Percentiles rank a stretch among this genome's conserved stretches.
Conservation (phyloP, 1,140 invertebrate species). For the Portunus trituberculatus region DNA sequence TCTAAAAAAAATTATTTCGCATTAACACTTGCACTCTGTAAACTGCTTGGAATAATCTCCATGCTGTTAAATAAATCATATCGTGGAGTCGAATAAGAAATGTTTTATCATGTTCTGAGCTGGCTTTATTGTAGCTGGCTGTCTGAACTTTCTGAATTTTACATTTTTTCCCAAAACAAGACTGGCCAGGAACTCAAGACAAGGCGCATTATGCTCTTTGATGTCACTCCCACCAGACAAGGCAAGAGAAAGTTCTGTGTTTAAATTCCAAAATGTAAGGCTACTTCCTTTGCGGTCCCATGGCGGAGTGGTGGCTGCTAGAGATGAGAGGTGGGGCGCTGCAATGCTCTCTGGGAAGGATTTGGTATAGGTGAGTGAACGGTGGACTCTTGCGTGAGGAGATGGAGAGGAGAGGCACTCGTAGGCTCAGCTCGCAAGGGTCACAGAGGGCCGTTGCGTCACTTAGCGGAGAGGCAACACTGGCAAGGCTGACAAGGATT, state of each 20-base stretch:
- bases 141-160: neutral
- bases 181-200: neutral
- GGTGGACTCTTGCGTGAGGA: neutral
- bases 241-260: neutral
- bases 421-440: neutral
- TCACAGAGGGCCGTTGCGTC: neutral
- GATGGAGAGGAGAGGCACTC: neutral
- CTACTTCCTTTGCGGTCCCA: neutral
- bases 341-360: neutral
- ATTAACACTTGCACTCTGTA: too few species aligned
- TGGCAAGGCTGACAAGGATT: neutral
- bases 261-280: neutral
- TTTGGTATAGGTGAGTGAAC: neutral
- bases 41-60: too few species aligned
- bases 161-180: neutral
- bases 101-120: neutral
- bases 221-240: neutral
- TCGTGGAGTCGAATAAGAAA: too few species aligned
- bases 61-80: too few species aligned
- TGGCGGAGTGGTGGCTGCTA: neutral
- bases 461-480: neutral
- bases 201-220: neutral
- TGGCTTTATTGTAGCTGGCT: neutral
- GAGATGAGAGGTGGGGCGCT: neutral
- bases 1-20: too few species aligned